A percentile compares a stretch with the other conserved stretches of the same genome.
Conservation (phyloP, 2,797 vertebrate species). For the Euthynnus affinis region DNA sequence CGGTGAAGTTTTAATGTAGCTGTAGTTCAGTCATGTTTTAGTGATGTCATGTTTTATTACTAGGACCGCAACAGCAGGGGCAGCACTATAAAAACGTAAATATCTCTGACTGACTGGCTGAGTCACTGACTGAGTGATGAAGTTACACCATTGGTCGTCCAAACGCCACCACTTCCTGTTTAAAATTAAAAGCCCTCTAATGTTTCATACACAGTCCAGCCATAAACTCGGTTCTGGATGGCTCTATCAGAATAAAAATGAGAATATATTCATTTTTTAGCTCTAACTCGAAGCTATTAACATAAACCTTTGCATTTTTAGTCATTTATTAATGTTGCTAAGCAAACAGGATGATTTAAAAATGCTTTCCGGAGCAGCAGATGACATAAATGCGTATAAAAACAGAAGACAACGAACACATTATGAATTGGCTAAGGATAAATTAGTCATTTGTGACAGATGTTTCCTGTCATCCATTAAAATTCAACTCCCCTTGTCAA, state of each 20-base stretch:
- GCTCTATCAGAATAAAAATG: not conserved
- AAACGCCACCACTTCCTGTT: too few relatives aligned
- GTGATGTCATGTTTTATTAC: too few relatives aligned
- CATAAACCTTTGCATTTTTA: not conserved
- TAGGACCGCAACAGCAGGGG: too few relatives aligned
- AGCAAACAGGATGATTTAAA: not conserved
- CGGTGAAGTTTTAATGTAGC: not conserved
- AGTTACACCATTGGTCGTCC: too few relatives aligned
- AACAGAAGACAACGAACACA: not conserved
- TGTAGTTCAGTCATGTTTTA: not conserved
- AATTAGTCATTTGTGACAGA: not conserved
- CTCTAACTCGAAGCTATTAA: not conserved
- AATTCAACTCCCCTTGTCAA: not conserved
- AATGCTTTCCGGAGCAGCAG: not conserved
- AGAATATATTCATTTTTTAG: not conserved
- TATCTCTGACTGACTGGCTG: too few relatives aligned
- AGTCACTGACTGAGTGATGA: too few relatives aligned
- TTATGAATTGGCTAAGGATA: not conserved
- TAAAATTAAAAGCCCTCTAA: too few relatives aligned
- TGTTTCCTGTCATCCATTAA: not conserved
- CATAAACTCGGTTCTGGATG: too few relatives aligned
- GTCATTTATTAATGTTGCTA: not conserved
- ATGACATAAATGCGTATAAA: not conserved
- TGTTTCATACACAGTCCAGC: too few relatives aligned
- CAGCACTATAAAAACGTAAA: too few relatives aligned